phyloP scores from a whole-genome alignment of 2,797 vertebrate species.

The Lagothrix lagotricha region DNA sequence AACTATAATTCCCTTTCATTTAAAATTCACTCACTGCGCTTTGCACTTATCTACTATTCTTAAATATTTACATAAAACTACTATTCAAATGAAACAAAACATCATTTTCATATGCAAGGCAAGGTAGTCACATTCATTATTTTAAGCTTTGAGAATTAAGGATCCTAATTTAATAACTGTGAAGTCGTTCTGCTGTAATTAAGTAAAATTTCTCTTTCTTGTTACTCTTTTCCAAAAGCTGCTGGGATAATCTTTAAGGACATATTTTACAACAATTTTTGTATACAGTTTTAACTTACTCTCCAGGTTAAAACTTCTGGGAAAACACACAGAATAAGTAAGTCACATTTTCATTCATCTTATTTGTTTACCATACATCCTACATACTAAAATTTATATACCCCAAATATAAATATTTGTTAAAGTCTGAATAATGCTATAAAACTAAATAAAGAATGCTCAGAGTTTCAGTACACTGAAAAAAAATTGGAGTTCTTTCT shows the following conservation, averaged over 20 bases:
- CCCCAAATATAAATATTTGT: not conserved
- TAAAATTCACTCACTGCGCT: not conserved
- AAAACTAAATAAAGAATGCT: conserved; percentile 19
- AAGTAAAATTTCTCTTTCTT: conserved; percentile 10
- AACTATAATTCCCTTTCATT: not conserved
- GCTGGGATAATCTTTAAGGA: not conserved
- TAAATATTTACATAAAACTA: conserved; percentile 56
- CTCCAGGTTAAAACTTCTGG: not conserved
- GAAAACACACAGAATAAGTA: not conserved
- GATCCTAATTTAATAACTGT: conserved; percentile 48
- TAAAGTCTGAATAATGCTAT: not conserved
- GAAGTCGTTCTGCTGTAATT: conserved; percentile 35
- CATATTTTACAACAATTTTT: conserved; percentile 34
- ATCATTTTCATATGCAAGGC: conserved; percentile 9
- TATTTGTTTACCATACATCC: not conserved
- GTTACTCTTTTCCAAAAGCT: conserved; percentile 8
- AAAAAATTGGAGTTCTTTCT: not conserved
- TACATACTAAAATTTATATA: not conserved
- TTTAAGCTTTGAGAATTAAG: conserved; percentile 54
- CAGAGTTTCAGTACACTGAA: not conserved
- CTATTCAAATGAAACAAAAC: conserved; percentile 55
- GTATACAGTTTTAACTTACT: not conserved
- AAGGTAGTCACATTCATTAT: conserved; percentile 47
- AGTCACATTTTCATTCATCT: not conserved
- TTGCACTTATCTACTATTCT: conserved; percentile 27